These are phyloP conservation scores for Tenebrio molitor DNA, from an alignment of 1,140 invertebrate genomes.

Conservation along the genomic window DNA sequence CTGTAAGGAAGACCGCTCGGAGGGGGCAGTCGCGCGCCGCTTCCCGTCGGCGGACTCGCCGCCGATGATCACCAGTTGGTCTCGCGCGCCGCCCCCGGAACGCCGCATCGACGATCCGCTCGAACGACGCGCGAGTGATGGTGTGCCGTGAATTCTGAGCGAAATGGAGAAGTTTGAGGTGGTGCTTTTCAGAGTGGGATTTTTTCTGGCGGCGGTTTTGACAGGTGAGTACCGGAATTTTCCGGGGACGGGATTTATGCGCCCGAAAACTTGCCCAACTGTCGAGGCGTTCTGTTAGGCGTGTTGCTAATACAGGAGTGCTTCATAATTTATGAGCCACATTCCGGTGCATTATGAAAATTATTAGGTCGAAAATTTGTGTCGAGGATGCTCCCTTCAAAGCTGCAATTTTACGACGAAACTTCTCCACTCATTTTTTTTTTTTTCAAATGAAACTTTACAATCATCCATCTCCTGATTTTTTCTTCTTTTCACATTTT, in stretches of 20 bases:
- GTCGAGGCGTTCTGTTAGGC: neutral
- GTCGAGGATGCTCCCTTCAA: no score
- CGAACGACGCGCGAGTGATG: constrained; percentile 17
- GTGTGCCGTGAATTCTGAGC: constrained; percentile 27
- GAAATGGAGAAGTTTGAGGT: constrained; percentile 7
- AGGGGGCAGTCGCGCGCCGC: constrained; percentile 14
- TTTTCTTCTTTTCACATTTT: no score
- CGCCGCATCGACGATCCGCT: constrained; percentile 4
- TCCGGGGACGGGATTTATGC: neutral
- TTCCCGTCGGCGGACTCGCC: neutral
- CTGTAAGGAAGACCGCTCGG: neutral
- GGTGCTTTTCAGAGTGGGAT: neutral
- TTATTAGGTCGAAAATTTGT: neutral
- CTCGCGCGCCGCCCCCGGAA: constrained; percentile 21
- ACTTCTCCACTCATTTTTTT: no score
- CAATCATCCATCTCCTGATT: no score
- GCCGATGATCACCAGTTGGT: constrained; percentile 10
- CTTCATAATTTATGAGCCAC: neutral
- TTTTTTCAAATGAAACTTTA: no score
- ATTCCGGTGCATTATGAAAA: neutral
- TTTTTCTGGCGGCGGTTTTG: constrained; percentile 9
- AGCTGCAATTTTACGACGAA: no score
- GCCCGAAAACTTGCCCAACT: no score
- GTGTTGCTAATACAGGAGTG: neutral
- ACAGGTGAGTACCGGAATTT: constrained; percentile 1